These are phyloP conservation scores for Lepidurus arcticus DNA, from an alignment of 1,140 invertebrate genomes.

Conservation along the genomic window DNA sequence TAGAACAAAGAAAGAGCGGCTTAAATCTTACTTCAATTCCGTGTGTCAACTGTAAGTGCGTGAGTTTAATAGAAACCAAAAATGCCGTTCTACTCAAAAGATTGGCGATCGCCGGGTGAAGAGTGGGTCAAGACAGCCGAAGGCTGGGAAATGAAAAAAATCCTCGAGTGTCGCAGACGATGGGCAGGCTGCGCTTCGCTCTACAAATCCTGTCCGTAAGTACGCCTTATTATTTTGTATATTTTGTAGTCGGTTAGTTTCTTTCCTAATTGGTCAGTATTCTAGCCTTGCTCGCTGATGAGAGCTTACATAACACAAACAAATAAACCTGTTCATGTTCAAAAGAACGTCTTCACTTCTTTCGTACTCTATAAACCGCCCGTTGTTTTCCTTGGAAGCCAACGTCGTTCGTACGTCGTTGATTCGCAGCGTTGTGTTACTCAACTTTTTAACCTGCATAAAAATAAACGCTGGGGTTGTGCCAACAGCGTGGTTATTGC, in stretches of 20 bases:
- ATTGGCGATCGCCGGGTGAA: constrained; percentile 92
- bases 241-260: too few relatives aligned
- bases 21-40: neutral
- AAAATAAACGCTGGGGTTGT: neutral
- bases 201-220: neutral
- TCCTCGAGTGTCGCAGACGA: constrained; percentile 49
- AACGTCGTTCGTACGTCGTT: neutral
- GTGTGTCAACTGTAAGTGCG: neutral
- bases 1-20: neutral
- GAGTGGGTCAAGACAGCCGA: constrained; percentile 96
- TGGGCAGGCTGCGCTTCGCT: neutral
- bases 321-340: too few relatives aligned
- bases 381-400: neutral
- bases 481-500: constrained; percentile 10
- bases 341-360: too few relatives aligned
- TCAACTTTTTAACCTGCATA: neutral
- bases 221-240: neutral
- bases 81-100: constrained; percentile 94
- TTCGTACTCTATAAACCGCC: too few relatives aligned
- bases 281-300: too few relatives aligned
- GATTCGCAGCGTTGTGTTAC: neutral
- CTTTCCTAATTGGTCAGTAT: too few relatives aligned
- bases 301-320: too few relatives aligned
- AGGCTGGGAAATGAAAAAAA: constrained; percentile 93
- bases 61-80: neutral